Base-by-base conservation (phyloP, 2,797 vertebrate genomes). In the Poecile montanus region DNA sequence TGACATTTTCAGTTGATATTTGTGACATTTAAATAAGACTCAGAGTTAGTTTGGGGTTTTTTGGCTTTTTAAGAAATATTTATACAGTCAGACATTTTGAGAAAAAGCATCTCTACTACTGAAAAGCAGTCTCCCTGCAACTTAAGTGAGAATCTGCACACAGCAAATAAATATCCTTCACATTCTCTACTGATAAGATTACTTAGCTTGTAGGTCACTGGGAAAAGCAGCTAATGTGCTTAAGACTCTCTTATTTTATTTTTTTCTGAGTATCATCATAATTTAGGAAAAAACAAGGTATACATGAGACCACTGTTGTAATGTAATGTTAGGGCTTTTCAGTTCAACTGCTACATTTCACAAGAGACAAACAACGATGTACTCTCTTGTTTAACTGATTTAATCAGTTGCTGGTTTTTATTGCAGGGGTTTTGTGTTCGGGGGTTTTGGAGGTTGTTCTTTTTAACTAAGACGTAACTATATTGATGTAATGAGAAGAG, bases 21-120 rank as follows among this genome's bases (percentile, higher is more conserved):
- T 89, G 54, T 75, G 87, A 92, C 48, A 95, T 94, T 94, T 94
- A 92, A 89, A 48, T 42, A 91, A 77, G 54, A 68, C 29, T 85
- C 19, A 44, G 74, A 86, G 63, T 65, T 68, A 56, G 40, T 65
- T 22, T 63, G 4, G 29, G 29, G 10, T 0, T 1, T 90, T 85
- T 63, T 16, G 10, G 32, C 57, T 85, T 72, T 93, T 94, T 34
- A 14, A 89, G 53, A 83, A 91, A 89, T 83, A 94, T 58, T 88
- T 68, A 89, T 75, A 62, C 25, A 92, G 29, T 57, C 71, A 85
- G 54, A 61, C 47, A 83, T 76, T 85, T 88, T 19, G 38, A 68
- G 68, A 54, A 85, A 88, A 92, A 40, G 21, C 11, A 61, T 23
- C 22, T 61, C 60, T 63, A 29, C 57, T 67, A 22, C 61, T 60